Conservation (phyloP, 2,113 vertebrate genomes). For the Odontesthes bonariensis region DNA sequence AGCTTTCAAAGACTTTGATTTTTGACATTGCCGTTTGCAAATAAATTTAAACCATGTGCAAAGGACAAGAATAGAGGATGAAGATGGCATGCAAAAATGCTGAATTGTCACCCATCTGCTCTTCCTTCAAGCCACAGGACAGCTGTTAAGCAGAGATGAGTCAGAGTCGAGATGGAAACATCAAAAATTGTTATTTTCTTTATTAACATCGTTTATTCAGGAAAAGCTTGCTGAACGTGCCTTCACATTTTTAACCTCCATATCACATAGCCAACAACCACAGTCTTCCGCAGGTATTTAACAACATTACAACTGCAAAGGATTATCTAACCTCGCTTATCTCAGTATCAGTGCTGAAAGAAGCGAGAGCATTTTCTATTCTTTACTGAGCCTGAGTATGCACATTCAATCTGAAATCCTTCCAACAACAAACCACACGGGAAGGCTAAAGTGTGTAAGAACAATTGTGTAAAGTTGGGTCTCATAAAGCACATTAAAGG, state of each 20-base stretch:
- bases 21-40: slow-evolving; percentile 42
- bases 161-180: slow-evolving; percentile 36
- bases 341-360: slow-evolving; percentile 8
- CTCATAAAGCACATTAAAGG: slow-evolving; percentile 63
- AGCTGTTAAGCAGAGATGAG: slow-evolving; percentile 47
- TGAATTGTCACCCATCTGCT: slow-evolving; percentile 34
- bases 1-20: slow-evolving; percentile 31
- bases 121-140: slow-evolving; percentile 20
- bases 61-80: slow-evolving; percentile 19
- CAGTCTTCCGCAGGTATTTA: neutral
- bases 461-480: slow-evolving; percentile 57
- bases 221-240: slow-evolving; percentile 22
- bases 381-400: slow-evolving; percentile 25
- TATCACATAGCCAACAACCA: neutral
- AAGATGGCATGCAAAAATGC: slow-evolving; percentile 27
- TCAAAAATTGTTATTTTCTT: slow-evolving; percentile 21
- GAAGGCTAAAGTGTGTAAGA: slow-evolving; percentile 46
- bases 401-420: slow-evolving; percentile 22
- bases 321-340: slow-evolving; percentile 30
- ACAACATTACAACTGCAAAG: slow-evolving; percentile 6
- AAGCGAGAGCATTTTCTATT: slow-evolving; percentile 43
- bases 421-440: slow-evolving; percentile 52
- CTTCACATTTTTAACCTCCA: slow-evolving; percentile 11
- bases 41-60: slow-evolving; percentile 50
- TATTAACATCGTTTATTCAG: slow-evolving; percentile 41